Evolutionary conservation across 2,797 vertebrate genomes (phyloP), one percentile per base, ranked within the genome.

Genomic region (Lutjanus argentimaculatus): DNA sequence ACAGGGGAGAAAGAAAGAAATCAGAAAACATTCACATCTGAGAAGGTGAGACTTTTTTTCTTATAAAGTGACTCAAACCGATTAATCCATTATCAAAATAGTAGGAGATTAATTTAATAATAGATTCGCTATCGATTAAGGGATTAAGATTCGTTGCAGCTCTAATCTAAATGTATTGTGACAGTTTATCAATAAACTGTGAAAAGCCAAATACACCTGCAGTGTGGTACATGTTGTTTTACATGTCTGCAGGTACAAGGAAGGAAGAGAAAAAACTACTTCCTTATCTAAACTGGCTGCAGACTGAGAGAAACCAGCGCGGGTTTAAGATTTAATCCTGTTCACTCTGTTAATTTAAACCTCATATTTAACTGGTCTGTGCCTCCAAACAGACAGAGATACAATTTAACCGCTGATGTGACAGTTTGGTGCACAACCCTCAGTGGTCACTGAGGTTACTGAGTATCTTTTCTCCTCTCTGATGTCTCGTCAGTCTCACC

Each of bases 401-500:
- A 30, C 48, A 2, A 2, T 16, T 55, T 5, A 14, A 4, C 12
- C 15, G 22, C 46, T 10, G 4, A 22, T n/a, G 30, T 36, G 30
- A 36, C 30, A 36, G 19, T 53, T 25, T 17, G 43, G 13, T 22
- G 72, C 40, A 45, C 48, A 48, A 4, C 52, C 25, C 36, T 61
- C 7, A 72, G 61, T 11, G 45, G 19, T 36, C 4, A 36, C 30
- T 36, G 30, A 48, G 22, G 48, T 67, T 8, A 12, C 8, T 4
- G 43, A 30, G 36, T 11, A 0, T 53, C 8, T 14, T 17, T 25
- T 51, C 22, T 68, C 11, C 4, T 36, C 43, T 17, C 74, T 76
- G 7, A 22, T 43, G 52, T 76, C 49, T 86, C 0, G 19, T 1
- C 57, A 6, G 68, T 88, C 97, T 98, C 96, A 99, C 98, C 97